These are phyloP conservation scores for Romanogobio albipinnatus DNA, from an alignment of 2,113 vertebrate genomes.

Conservation along the genomic window DNA sequence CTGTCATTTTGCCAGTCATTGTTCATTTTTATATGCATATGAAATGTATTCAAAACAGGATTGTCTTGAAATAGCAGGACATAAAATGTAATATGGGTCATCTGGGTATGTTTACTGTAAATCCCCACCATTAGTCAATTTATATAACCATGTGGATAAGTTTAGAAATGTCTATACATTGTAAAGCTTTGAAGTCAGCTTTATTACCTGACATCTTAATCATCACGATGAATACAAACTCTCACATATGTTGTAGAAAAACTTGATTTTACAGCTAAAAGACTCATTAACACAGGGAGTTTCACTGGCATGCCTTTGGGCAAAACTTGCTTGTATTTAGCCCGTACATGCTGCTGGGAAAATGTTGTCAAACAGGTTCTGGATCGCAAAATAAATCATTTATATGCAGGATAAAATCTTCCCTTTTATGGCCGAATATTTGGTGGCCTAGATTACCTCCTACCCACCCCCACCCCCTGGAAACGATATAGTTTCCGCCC, in stretches of 20 bases:
- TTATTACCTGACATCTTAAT: neutral
- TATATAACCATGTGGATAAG: too few relatives aligned
- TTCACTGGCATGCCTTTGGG: neutral
- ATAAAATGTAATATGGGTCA: neutral
- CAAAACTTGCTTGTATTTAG: neutral
- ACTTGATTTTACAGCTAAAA: neutral
- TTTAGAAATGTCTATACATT: neutral
- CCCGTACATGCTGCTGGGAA: neutral
- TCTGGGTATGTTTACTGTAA: neutral
- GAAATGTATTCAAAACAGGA: neutral
- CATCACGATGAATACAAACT: neutral
- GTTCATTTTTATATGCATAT: neutral
- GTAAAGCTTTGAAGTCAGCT: neutral
- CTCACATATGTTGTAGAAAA: neutral
- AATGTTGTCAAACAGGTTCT: conserved; percentile 22
- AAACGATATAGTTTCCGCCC: neutral
- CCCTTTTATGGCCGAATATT: neutral
- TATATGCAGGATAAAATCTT: neutral
- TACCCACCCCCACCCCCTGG: neutral
- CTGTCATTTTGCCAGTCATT: neutral
- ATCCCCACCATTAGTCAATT: neutral
- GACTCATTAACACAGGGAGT: neutral
- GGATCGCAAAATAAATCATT: neutral
- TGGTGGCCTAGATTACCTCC: neutral
- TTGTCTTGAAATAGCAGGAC: neutral